phyloP scores from a whole-genome alignment of 2,797 vertebrate species.

The Distichodus sexfasciatus region DNA sequence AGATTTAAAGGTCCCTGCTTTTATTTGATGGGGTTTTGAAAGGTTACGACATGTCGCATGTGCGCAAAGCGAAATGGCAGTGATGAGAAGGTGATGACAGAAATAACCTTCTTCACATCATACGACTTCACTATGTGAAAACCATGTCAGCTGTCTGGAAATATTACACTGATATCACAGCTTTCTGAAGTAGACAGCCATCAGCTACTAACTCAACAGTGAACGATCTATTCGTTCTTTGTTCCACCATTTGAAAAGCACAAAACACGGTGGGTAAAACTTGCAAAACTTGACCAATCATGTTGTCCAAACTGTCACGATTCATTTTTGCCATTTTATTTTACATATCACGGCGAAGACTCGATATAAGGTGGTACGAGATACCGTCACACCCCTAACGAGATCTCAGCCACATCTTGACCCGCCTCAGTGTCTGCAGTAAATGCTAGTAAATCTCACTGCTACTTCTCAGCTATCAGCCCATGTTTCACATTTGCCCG shows the following conservation, averaged over 20 bases:
- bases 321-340: no score
- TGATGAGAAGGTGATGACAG: slow-evolving; percentile 46
- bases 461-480: slow-evolving; percentile 51
- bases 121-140: background rate
- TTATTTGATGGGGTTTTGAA: background rate
- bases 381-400: no score
- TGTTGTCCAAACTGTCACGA: no score
- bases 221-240: no score
- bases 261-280: no score
- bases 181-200: no score
- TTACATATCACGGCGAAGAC: no score
- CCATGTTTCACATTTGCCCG: slow-evolving; percentile 58
- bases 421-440: slow-evolving; percentile 43
- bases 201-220: no score
- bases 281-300: no score
- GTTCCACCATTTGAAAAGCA: no score
- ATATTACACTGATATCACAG: no score
- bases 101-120: background rate
- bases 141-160: background rate
- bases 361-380: background rate
- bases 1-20: background rate
- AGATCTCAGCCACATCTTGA: slow-evolving; percentile 40
- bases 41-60: background rate
- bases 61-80: slow-evolving; percentile 12
- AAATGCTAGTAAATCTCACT: slow-evolving; percentile 54